These are phyloP conservation scores for Sebastes goodei DNA, from an alignment of 2,797 vertebrate species.

Conservation along the genomic window DNA sequence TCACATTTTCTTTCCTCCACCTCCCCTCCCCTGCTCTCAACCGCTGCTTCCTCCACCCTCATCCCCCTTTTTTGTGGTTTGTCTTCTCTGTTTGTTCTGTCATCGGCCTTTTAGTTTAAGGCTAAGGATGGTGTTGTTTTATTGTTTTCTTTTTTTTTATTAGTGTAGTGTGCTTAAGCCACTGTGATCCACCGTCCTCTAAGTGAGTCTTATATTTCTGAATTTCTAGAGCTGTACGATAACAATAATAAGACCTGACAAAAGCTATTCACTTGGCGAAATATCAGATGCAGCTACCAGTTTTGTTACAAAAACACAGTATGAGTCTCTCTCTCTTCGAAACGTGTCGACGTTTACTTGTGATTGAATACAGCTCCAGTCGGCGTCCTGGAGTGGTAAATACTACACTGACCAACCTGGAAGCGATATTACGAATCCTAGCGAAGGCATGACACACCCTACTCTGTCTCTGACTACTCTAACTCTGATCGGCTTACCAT, in stretches of 20 bases:
- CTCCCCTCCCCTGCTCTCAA: slow-evolving; percentile 29
- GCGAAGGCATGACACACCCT: too few species aligned
- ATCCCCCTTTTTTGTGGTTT: slow-evolving; percentile 24
- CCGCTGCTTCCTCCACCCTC: slow-evolving; percentile 19
- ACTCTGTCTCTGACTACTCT: too few species aligned
- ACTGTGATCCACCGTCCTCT: neutral
- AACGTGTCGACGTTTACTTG: neutral
- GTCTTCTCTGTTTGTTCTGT: slow-evolving; percentile 34
- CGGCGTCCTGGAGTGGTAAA: too few species aligned
- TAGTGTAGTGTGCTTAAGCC: neutral
- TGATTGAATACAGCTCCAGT: too few species aligned
- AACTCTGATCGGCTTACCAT: too few species aligned
- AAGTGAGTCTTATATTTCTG: neutral
- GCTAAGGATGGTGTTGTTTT: neutral
- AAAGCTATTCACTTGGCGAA: neutral
- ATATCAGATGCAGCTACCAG: neutral
- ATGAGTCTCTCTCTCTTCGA: neutral
- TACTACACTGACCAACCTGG: too few species aligned
- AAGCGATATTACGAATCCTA: too few species aligned
- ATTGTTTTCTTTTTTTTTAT: neutral
- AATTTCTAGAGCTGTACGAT: neutral
- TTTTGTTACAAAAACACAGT: neutral
- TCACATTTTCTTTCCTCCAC: slow-evolving; percentile 67
- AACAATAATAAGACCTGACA: neutral
- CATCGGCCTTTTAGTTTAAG: slow-evolving; percentile 17